phyloP scores from a whole-genome alignment of 2,113 vertebrate species.

The Ictalurus furcatus region DNA sequence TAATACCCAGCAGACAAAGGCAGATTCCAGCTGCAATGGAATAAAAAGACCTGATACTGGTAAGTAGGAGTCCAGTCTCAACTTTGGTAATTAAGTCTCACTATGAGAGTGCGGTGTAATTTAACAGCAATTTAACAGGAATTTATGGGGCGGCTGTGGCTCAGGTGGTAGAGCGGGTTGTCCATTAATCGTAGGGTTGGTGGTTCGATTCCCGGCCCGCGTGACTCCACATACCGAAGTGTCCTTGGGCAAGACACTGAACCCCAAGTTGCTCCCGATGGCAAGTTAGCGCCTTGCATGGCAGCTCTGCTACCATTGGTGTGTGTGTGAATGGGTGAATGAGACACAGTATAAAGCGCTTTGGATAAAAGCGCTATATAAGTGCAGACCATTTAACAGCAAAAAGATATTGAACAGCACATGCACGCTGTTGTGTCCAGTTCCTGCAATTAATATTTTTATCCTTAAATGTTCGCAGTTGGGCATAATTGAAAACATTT shows the following conservation, averaged over 20 bases:
- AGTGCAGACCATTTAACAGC: neutral
- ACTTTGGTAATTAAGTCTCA: conserved; percentile 16
- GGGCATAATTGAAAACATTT: neutral
- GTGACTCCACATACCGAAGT: no score
- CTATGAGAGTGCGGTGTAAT: neutral
- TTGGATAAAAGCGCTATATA: no score
- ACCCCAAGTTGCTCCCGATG: no score
- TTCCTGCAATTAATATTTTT: neutral
- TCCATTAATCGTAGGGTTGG: no score
- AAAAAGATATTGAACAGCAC: neutral
- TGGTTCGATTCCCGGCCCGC: no score
- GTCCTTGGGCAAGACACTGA: no score
- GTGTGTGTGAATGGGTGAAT: no score
- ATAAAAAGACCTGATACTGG: conserved; percentile 74
- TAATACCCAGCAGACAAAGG: conserved; percentile 43
- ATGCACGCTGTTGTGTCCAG: neutral
- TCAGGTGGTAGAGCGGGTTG: no score
- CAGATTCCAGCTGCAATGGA: conserved; percentile 68
- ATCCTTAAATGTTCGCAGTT: neutral
- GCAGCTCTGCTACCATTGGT: no score
- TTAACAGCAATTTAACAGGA: neutral
- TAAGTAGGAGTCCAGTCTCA: conserved; percentile 64
- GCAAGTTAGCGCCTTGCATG: no score
- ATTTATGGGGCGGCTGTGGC: no score
- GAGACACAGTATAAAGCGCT: no score